phyloP scores from a whole-genome alignment of 1,140 invertebrate species.

The Sinonovacula constricta region DNA sequence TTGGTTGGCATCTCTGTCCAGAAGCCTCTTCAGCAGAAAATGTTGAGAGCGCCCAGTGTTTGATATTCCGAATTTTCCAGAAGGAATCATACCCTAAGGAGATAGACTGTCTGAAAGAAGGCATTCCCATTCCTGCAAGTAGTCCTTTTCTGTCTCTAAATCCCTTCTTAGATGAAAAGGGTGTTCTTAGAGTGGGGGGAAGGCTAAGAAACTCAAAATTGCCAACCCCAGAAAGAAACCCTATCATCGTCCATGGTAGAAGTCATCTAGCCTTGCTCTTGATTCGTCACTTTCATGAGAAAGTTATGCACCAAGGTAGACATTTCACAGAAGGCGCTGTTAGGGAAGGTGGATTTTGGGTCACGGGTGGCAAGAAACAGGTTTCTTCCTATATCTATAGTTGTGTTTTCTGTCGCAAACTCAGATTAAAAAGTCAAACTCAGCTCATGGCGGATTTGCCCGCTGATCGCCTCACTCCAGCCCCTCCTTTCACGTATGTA shows the following conservation, averaged over 20 bases:
- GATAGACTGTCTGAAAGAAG: background rate
- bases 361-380: background rate
- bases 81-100: background rate
- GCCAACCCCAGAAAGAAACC: constrained; percentile 17
- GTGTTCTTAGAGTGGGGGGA: background rate
- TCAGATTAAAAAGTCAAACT: background rate
- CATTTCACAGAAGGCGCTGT: constrained; percentile 46
- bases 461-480: constrained; percentile 5
- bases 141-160: constrained; percentile 15
- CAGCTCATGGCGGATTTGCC: constrained; percentile 22
- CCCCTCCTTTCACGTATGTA: constrained; percentile 17
- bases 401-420: constrained; percentile 22
- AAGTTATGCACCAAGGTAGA: constrained; percentile 38
- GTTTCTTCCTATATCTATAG: constrained; percentile 9
- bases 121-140: constrained; percentile 19
- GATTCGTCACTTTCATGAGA: constrained; percentile 29
- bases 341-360: background rate
- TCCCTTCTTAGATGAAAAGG: constrained; percentile 9
- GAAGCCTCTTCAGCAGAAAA: no score
- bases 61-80: background rate
- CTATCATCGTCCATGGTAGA: constrained; percentile 28
- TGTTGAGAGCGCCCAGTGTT: background rate
- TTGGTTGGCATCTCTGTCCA: background rate
- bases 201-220: constrained; percentile 11
- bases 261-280: constrained; percentile 23